Evolutionary conservation across 2,888 invertebrate genomes (phyloP).

Genomic region (Halocaridina rubra): DNA sequence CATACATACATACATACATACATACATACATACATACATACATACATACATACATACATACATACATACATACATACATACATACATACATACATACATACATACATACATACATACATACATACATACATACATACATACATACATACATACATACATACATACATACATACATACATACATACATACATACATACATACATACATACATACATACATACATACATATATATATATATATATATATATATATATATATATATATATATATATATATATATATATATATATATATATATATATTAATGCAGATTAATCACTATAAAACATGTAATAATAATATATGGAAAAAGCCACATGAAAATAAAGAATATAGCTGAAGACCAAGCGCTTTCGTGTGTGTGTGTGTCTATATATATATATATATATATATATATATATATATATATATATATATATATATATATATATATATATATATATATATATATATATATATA

Average conservation of each 20-base stretch:
- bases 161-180: not conserved
- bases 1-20: not conserved
- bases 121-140: not conserved
- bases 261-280: not conserved
- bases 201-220: not conserved
- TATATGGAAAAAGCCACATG: no score
- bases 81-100: not conserved
- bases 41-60: not conserved
- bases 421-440: no score
- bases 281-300: not conserved
- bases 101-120: not conserved
- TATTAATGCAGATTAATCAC: not conserved
- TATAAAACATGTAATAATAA: no score
- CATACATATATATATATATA: conserved; percentile 7
- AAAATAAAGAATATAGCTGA: no score
- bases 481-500: no score
- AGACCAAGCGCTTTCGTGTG: no score
- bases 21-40: not conserved
- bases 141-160: not conserved
- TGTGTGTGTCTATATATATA: no score
- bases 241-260: conserved; percentile 1
- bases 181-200: not conserved
- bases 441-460: no score
- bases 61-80: not conserved
- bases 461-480: no score